A percentile compares a stretch with the other conserved stretches of the same genome.
These are phyloP conservation scores for Meda fulgida DNA, from an alignment of 2,797 vertebrate genomes.

Conservation along the genomic window DNA sequence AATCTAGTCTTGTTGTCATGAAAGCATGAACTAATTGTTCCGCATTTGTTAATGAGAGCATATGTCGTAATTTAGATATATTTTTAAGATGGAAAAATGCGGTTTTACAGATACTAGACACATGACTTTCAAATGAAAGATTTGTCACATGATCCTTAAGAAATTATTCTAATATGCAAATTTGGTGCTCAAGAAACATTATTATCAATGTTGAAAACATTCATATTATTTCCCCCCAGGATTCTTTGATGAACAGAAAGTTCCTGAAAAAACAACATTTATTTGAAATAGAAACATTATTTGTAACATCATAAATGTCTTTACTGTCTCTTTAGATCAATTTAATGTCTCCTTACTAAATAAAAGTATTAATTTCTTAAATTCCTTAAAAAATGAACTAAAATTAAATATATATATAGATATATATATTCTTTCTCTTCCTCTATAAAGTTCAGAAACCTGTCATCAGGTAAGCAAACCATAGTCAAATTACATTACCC, in stretches of 20 bases:
- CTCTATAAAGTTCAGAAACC: neutral
- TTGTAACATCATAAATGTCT: neutral
- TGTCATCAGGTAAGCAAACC: neutral
- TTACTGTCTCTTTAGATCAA: neutral
- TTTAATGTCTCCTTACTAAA: neutral
- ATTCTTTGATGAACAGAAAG: neutral
- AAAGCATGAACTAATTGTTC: too few relatives aligned
- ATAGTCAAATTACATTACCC: neutral
- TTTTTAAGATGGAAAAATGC: too few relatives aligned
- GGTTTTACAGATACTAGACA: too few relatives aligned
- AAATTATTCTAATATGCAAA: neutral
- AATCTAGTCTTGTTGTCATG: too few relatives aligned
- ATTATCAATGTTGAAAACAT: neutral
- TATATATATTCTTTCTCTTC: neutral
- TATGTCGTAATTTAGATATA: too few relatives aligned
- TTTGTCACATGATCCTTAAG: neutral
- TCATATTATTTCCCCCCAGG: too few relatives aligned
- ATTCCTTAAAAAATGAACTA: neutral
- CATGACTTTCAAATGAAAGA: too few relatives aligned
- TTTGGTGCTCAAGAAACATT: neutral
- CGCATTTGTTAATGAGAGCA: too few relatives aligned
- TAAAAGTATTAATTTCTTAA: neutral
- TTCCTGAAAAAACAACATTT: neutral
- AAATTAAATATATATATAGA: neutral
- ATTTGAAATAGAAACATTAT: neutral